Conservation (phyloP, 2,113 vertebrate species). For the Motacilla alba region DNA sequence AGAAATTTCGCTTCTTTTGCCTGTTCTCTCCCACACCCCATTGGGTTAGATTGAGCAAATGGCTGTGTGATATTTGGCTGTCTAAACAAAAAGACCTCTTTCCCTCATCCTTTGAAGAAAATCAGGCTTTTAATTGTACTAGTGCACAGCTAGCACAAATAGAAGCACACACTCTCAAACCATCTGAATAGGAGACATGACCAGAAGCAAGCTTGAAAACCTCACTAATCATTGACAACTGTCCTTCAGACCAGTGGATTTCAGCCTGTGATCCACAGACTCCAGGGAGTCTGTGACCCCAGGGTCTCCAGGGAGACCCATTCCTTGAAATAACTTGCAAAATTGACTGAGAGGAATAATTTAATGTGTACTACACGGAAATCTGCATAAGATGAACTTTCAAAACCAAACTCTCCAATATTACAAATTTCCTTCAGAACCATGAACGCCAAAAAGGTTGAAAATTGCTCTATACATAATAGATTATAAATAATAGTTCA, state of each 20-base stretch:
- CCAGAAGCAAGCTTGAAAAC: not conserved
- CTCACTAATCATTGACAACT: not conserved
- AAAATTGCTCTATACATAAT: not conserved
- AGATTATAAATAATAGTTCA: not conserved
- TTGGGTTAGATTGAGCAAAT: not conserved
- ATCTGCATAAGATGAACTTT: not conserved
- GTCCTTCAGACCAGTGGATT: not conserved
- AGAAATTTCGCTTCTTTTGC: not conserved
- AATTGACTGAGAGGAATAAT: not conserved
- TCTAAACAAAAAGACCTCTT: not conserved
- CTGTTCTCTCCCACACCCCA: rapidly evolving
- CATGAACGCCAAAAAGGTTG: not conserved
- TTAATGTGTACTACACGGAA: not conserved
- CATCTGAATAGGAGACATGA: rapidly evolving
- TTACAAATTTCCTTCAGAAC: not conserved
- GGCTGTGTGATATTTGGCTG: not conserved
- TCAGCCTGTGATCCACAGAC: not conserved
- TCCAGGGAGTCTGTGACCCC: not conserved
- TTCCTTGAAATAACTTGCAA: not conserved
- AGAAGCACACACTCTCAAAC: not conserved
- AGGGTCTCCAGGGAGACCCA: not conserved
- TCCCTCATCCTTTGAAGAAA: not conserved
- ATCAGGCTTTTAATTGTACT: not conserved
- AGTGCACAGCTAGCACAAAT: not conserved
- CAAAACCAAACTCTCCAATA: not conserved